Evolutionary conservation across 2,113 vertebrate genomes (phyloP), one percentile per base, ranked within the genome.

Genomic region (Morone chrysops): DNA sequence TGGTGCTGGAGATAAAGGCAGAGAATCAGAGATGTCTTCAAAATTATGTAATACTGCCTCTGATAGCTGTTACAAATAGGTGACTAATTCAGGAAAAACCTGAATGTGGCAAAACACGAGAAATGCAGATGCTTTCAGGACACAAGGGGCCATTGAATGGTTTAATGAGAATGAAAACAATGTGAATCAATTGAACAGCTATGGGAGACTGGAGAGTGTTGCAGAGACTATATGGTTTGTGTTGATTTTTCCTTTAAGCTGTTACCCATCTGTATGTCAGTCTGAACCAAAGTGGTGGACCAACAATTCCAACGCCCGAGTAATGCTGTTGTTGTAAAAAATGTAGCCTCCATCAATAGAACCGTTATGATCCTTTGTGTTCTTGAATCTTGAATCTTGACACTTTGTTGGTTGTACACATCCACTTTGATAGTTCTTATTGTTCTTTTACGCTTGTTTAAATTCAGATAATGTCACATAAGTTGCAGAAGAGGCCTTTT

Each of bases 371-470:
- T 51, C 14, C 5, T 63, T 60, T 76, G 40, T 61, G 22, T 20
- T 12, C 43, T 68, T 62, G 2, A 47, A 11, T 71, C 45, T 62
- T 67, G 5, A 50, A 17, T 48, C 0, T 3, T 47, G 66, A 68
- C 80, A 45, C 54, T 60, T 67, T 61, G 17, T 63, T 75, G 54
- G 16, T 59, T 48, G 41, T 17, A 63, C 40, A 71, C 18, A 17
- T 75, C 4, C 14, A 31, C 63, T 80, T 60, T 72, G 20, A 54
- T 51, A 8, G 20, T 63, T 75, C 25, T 53, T 47, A 54, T 43
- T 70, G 50, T 77, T 71, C 43, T 70, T 9, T 17, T 57, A 36
- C 71, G 36, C n/a, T 60, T 54, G 45, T 86, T 84, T 71, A 73
- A 86, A 48, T 50, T 20, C 68, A 71, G 61, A 78, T 11, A 12